Percentiles rank a stretch among this genome's conserved stretches.
Evolutionary conservation across 2,113 vertebrate species (phyloP).

Genomic region (Hemiprocne comata): DNA sequence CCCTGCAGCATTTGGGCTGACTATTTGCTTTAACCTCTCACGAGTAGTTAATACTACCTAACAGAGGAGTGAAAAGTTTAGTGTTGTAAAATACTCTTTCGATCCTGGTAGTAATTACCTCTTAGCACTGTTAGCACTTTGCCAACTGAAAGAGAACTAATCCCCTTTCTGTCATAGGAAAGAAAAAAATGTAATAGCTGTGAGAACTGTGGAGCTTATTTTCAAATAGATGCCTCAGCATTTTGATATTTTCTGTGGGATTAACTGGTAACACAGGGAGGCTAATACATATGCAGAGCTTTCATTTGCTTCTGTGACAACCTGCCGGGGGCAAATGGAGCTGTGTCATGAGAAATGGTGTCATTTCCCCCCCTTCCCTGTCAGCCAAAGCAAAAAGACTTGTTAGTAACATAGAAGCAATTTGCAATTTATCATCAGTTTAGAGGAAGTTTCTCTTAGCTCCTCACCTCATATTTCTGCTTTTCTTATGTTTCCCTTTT

Average conservation of each 20-base stretch:
- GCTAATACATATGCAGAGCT: constrained; percentile 50
- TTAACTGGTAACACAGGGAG: constrained; percentile 48
- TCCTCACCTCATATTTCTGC: not conserved
- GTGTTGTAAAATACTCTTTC: not conserved
- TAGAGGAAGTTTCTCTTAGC: not conserved
- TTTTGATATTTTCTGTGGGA: constrained; percentile 57
- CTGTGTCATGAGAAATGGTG: not conserved
- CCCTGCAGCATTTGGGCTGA: not conserved
- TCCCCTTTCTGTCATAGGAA: not conserved
- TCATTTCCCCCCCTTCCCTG: not conserved
- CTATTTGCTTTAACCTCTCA: not conserved
- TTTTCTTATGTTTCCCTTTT: not conserved
- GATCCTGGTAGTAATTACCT: not conserved
- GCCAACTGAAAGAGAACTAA: constrained; percentile 2
- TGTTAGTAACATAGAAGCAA: not conserved
- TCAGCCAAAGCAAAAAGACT: constrained; percentile 2
- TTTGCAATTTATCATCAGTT: not conserved
- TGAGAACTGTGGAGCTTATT: constrained; percentile 14
- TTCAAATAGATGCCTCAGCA: constrained; percentile 58
- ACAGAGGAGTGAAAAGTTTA: not conserved
- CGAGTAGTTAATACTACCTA: not conserved
- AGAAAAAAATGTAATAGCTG: constrained; percentile 7
- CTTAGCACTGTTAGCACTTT: not conserved
- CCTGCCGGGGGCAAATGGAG: constrained; percentile 3
- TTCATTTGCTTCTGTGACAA: constrained; percentile 41